phyloP scores from a whole-genome alignment of 1,140 invertebrate species.

The Sarcophaga bullata region DNA sequence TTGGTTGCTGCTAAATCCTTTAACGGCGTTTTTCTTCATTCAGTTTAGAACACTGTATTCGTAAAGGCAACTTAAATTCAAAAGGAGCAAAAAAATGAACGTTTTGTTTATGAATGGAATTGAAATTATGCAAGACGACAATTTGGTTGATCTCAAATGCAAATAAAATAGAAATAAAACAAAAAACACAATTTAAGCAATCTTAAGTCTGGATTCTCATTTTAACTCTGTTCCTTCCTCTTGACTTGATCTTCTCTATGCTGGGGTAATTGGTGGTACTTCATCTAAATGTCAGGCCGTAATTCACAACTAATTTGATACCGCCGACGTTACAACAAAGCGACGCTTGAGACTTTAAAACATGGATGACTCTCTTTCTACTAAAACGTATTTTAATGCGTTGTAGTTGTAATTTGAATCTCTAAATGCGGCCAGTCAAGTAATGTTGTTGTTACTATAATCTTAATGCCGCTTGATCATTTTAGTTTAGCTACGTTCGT shows the following conservation, averaged over 20 bases:
- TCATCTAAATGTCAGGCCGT: constrained; percentile 43
- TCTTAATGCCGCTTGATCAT: too few species aligned
- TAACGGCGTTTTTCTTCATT: too few species aligned
- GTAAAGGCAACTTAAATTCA: not conserved
- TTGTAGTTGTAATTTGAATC: constrained; percentile 37
- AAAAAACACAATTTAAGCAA: not conserved
- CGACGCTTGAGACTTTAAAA: not conserved
- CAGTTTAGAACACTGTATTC: not conserved
- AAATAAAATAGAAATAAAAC: not conserved
- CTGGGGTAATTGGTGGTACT: constrained; percentile 35
- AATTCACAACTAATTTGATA: constrained; percentile 41
- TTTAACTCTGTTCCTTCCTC: not conserved
- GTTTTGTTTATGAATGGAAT: constrained; percentile 43
- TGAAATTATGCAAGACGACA: constrained; percentile 35
- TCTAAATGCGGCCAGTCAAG: constrained; percentile 28
- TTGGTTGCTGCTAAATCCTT: not conserved
- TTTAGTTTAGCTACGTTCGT: not conserved
- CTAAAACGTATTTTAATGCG: constrained; percentile 29
- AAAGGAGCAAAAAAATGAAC: constrained; percentile 17
- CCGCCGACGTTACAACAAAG: not conserved
- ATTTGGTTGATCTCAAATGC: not conserved
- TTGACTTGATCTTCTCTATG: constrained; percentile 1
- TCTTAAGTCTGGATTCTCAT: too few species aligned
- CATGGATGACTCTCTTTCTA: not conserved
- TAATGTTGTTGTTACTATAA: not conserved